Evolutionary conservation across 2,113 vertebrate genomes (phyloP).

Genomic region (Anoura caudifer): DNA sequence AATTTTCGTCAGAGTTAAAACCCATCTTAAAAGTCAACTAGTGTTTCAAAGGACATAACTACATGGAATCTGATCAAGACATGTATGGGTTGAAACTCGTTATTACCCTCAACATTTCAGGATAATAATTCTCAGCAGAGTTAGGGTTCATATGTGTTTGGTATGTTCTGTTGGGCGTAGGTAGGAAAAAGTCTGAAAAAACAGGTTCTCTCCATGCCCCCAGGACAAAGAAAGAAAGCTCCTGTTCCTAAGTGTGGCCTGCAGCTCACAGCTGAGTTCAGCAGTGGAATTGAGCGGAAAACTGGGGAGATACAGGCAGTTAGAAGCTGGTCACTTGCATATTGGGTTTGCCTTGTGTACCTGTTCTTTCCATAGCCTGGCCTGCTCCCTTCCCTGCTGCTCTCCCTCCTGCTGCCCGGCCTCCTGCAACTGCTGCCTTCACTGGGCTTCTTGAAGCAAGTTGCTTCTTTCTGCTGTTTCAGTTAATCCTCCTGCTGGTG

Average conservation of each 20-base stretch:
- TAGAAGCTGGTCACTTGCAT: conserved; percentile 86
- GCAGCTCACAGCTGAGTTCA: conserved; percentile 13
- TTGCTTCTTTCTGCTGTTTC: conserved; percentile 86
- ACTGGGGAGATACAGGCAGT: conserved; percentile 91
- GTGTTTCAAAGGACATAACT: not conserved
- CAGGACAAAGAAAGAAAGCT: not conserved
- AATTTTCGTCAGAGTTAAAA: not conserved
- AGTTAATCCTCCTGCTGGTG: conserved; percentile 89
- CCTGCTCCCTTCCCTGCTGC: conserved; percentile 82
- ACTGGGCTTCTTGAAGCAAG: conserved; percentile 85
- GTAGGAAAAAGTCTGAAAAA: not conserved
- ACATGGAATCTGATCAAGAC: not conserved
- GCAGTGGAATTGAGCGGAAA: conserved; percentile 89
- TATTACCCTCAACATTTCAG: not conserved
- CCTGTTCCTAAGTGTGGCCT: not conserved
- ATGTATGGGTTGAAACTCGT: not conserved
- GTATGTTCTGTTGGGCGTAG: not conserved
- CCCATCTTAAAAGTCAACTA: not conserved
- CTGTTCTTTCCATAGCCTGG: conserved; percentile 88
- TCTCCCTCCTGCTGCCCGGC: conserved; percentile 79
- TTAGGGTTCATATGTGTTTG: not conserved
- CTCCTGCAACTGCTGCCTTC: conserved; percentile 76
- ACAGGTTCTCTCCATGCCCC: not conserved
- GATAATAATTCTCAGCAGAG: not conserved
- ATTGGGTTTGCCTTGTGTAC: conserved; percentile 94